These are phyloP conservation scores for Dicyrtomina minuta DNA, from an alignment of 2,888 invertebrate genomes.

Conservation along the genomic window DNA sequence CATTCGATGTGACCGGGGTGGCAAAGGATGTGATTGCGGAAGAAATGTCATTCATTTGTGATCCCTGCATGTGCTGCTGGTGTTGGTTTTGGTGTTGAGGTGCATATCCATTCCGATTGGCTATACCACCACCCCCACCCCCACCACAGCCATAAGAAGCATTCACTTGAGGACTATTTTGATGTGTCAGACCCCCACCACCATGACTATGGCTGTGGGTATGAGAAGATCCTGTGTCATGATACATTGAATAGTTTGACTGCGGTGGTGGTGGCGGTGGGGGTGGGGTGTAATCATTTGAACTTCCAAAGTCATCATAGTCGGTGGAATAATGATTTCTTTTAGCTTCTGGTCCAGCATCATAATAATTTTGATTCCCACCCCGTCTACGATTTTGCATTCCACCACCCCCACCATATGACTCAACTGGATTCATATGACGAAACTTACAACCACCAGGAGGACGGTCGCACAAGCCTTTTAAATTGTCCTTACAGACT, in stretches of 20 bases:
- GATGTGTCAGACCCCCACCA: conserved; percentile 6
- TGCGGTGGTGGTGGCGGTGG: conserved; percentile 35
- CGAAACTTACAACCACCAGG: conserved; percentile 58
- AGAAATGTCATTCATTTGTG: conserved; percentile 11
- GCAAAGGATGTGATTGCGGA: conserved; percentile 17
- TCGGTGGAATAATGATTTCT: conserved; percentile 34
- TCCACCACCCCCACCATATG: not conserved
- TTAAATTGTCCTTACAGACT: conserved; percentile 63
- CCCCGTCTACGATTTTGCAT: conserved; percentile 19
- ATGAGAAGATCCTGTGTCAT: conserved; percentile 17
- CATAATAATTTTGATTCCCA: conserved; percentile 31
- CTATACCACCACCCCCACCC: too few species aligned
- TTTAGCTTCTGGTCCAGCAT: conserved; percentile 35
- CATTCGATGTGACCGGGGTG: not conserved
- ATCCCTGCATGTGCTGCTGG: too few species aligned
- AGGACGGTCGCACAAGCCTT: conserved; percentile 50
- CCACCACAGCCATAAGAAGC: too few species aligned
- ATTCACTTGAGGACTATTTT: too few species aligned
- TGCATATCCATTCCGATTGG: conserved; percentile 26
- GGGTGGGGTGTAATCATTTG: conserved; percentile 24
- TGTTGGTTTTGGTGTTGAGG: too few species aligned
- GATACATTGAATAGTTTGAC: conserved; percentile 15
- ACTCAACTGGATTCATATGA: conserved; percentile 55
- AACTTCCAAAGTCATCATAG: conserved; percentile 34
- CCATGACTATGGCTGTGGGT: conserved; percentile 26